Evolutionary conservation across 92 coral and sea anemone species (phyloP).

Genomic region (Muricea muricata): DNA sequence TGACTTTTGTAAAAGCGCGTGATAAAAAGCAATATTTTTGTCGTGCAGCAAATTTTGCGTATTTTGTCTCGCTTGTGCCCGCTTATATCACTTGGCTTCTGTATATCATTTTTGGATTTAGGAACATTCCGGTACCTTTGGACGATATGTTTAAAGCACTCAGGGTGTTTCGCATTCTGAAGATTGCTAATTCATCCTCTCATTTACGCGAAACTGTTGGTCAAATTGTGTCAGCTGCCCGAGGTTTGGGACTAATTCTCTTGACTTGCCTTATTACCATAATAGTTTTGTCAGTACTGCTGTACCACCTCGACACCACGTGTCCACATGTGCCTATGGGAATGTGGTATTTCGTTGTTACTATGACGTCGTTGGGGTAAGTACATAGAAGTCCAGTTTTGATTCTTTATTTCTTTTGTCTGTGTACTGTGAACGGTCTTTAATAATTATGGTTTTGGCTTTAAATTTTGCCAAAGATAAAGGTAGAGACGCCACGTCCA

Average conservation of each 20-base stretch:
- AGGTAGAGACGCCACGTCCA: too few species aligned
- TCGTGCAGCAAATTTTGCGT: slow-evolving; percentile 76
- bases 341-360: slow-evolving; percentile 97
- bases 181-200: slow-evolving; percentile 87
- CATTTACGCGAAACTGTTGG: slow-evolving; percentile 83
- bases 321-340: slow-evolving; percentile 89
- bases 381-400: slow-evolving; percentile 42
- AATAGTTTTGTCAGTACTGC: slow-evolving; percentile 77
- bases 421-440: too few species aligned
- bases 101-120: slow-evolving; percentile 46
- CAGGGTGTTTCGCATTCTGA: slow-evolving; percentile 88
- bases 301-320: slow-evolving; percentile 77
- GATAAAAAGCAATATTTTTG: slow-evolving; percentile 70
- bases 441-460: too few species aligned
- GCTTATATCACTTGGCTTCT: slow-evolving; percentile 74
- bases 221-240: slow-evolving; percentile 88
- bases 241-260: slow-evolving; percentile 86
- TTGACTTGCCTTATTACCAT: slow-evolving; percentile 82
- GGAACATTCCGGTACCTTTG: slow-evolving; percentile 74
- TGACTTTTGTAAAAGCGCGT: slow-evolving; percentile 74
- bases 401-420: too few species aligned
- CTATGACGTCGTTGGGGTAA: slow-evolving; percentile 99
- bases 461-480: too few species aligned
- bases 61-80: slow-evolving; percentile 81
- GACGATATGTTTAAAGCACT: slow-evolving; percentile 80